These are phyloP conservation scores for Hipparchia sbordonii DNA, from an alignment of 2,888 invertebrate species.

Conservation along the genomic window DNA sequence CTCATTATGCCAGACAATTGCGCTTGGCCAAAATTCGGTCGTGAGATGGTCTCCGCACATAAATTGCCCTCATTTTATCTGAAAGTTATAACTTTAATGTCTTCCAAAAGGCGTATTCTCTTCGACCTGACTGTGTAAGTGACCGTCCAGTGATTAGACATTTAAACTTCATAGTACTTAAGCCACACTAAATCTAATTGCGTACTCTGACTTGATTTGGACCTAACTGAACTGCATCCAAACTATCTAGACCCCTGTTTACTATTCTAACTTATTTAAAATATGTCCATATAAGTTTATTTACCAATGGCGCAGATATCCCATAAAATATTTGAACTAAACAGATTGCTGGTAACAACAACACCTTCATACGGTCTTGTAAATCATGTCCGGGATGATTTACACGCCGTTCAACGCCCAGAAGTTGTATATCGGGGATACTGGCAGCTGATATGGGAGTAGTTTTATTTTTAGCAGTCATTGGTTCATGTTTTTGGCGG, in stretches of 20 bases:
- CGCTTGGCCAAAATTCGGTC: slow-evolving; percentile 14
- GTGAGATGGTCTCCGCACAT: slow-evolving; percentile 1
- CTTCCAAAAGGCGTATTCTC: neutral
- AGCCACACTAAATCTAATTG: neutral
- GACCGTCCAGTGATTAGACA: neutral
- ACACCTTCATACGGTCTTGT: slow-evolving; percentile 16
- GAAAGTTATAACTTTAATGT: neutral
- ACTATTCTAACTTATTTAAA: too few species aligned
- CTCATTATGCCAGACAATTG: slow-evolving; percentile 22
- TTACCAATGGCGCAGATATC: neutral
- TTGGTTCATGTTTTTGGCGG: slow-evolving; percentile 43
- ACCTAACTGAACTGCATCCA: too few species aligned
- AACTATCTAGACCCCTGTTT: too few species aligned
- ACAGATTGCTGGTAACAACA: slow-evolving; percentile 16
- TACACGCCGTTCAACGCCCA: slow-evolving; percentile 25
- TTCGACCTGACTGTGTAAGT: neutral
- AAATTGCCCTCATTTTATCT: slow-evolving; percentile 1
- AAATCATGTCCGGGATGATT: slow-evolving; percentile 27
- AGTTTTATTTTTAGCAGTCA: slow-evolving; percentile 39
- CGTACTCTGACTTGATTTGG: too few species aligned
- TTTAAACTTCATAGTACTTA: neutral
- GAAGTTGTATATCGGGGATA: slow-evolving; percentile 32
- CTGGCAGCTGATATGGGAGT: slow-evolving; percentile 34
- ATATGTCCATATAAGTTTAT: too few species aligned
- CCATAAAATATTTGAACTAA: slow-evolving; percentile 17